Percentiles rank a stretch among this genome's conserved stretches.
phyloP scores from a whole-genome alignment of 2,888 invertebrate species.

The Nemotelus pantherinus region DNA sequence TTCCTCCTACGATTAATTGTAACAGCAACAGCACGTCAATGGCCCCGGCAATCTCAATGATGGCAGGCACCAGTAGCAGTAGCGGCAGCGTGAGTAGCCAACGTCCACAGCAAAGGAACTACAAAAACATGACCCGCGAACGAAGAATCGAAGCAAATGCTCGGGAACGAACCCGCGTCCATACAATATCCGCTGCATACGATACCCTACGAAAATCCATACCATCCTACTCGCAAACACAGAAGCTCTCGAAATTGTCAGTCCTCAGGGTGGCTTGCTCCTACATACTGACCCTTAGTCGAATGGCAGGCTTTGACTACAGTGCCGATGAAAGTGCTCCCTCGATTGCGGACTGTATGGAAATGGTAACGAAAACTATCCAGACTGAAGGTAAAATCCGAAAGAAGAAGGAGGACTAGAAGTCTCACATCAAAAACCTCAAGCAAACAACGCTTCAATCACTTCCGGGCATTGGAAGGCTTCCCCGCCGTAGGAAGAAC shows the following conservation, averaged over 20 bases:
- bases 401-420: conserved; percentile 81
- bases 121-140: conserved; percentile 95
- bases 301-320: conserved; percentile 77
- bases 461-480: no score
- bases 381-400: conserved; percentile 90
- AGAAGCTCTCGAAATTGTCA: conserved; percentile 92
- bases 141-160: conserved; percentile 94
- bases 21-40: conserved; percentile 17
- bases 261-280: conserved; percentile 93
- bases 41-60: background rate
- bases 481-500: no score
- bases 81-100: conserved; percentile 49
- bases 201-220: conserved; percentile 86
- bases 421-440: background rate
- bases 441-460: background rate
- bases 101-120: conserved; percentile 81
- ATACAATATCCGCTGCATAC: conserved; percentile 95
- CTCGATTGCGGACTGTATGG: conserved; percentile 80
- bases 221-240: conserved; percentile 91
- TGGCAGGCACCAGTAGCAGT: conserved; percentile 40
- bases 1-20: background rate
- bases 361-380: conserved; percentile 89
- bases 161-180: conserved; percentile 89
- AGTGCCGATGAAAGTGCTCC: conserved; percentile 70
- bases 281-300: conserved; percentile 88